Conservation (phyloP, 2,113 vertebrate species). For the Nansenia antarctica region DNA sequence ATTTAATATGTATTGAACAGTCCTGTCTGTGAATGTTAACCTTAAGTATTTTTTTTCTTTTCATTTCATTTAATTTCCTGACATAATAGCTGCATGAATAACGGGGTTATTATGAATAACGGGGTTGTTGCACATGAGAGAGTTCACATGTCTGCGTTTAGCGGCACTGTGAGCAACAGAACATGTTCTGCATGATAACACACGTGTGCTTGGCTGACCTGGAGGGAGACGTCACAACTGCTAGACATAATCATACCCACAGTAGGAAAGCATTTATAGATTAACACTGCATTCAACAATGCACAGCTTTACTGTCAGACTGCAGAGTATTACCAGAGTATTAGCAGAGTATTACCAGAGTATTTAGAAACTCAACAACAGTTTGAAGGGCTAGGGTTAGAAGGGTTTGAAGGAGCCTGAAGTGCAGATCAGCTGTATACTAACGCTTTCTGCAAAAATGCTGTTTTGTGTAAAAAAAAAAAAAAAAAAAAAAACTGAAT, state of each 20-base stretch:
- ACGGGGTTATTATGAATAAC: constrained; percentile 40
- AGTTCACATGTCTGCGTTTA: constrained; percentile 39
- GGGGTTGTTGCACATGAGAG: constrained; percentile 45
- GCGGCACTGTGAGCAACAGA: constrained; percentile 14
- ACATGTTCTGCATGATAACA: constrained; percentile 23
- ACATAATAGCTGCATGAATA: constrained; percentile 46
- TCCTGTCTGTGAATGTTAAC: background rate
- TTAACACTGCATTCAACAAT: background rate
- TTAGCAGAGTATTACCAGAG: too few species aligned
- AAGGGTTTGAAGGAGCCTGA: too few species aligned
- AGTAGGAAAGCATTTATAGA: background rate
- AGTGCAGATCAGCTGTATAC: too few species aligned
- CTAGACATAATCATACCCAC: background rate
- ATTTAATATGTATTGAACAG: too few species aligned
- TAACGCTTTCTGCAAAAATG: too few species aligned
- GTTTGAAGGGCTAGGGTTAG: too few species aligned
- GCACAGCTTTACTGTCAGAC: background rate
- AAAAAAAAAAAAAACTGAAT: too few species aligned
- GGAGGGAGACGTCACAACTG: background rate
- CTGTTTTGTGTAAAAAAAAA: too few species aligned
- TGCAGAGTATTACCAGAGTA: background rate
- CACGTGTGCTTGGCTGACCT: constrained; percentile 21
- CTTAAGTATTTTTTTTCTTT: background rate
- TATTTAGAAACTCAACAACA: too few species aligned
- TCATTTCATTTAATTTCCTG: background rate